These are phyloP conservation scores for Rhopalosiphum maidis DNA, from an alignment of 1,140 invertebrate species.

Conservation along the genomic window DNA sequence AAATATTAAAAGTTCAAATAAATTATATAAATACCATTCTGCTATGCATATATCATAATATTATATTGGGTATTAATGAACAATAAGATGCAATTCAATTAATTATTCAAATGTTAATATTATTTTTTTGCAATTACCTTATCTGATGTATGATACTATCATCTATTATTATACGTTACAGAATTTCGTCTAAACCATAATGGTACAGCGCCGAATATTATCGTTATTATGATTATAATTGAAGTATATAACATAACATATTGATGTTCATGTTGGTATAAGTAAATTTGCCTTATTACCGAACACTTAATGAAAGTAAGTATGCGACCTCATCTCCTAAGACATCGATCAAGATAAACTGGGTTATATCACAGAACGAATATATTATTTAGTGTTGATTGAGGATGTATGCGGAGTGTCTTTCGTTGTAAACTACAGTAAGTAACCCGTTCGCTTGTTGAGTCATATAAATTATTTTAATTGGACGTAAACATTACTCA, in stretches of 20 bases:
- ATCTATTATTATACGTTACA: neutral
- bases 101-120: neutral
- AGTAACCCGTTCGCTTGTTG: neutral
- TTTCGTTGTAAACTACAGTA: neutral
- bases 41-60: neutral
- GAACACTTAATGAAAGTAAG: neutral
- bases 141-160: neutral
- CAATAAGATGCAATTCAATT: neutral
- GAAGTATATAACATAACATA: neutral
- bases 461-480: neutral
- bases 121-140: neutral
- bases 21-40: no score
- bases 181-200: neutral
- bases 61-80: neutral
- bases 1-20: no score
- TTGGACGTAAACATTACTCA: neutral
- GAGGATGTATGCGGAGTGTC: neutral
- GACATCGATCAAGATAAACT: neutral
- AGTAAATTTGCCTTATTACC: neutral
- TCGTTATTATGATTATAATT: neutral
- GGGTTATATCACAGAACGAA: neutral
- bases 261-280: neutral
- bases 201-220: neutral
- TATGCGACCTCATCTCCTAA: neutral
- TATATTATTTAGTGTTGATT: neutral